These are phyloP conservation scores for Triplophysa bombifrons DNA, from an alignment of 2,797 vertebrate species.

Conservation along the genomic window DNA sequence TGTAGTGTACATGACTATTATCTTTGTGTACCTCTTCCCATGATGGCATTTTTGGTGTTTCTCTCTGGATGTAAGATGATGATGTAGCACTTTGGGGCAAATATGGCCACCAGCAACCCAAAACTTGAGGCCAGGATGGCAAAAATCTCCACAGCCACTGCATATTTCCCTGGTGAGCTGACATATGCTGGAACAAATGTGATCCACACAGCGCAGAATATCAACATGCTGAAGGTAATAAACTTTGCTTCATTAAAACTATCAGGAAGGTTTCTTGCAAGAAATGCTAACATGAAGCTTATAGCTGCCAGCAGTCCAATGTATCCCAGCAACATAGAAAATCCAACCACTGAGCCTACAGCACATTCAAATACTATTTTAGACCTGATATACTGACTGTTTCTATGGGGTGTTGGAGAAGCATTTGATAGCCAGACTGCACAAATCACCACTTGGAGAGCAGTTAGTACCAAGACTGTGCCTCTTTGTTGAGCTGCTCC, in stretches of 20 bases:
- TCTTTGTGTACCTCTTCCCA: slow-evolving; percentile 50
- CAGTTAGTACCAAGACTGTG: slow-evolving; percentile 64
- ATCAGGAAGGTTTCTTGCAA: slow-evolving; percentile 65
- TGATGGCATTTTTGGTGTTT: slow-evolving; percentile 65
- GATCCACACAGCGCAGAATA: slow-evolving; percentile 66
- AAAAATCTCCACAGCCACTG: slow-evolving; percentile 66
- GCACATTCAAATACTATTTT: slow-evolving; percentile 69
- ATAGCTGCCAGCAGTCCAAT: slow-evolving; percentile 61
- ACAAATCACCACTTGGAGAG: slow-evolving; percentile 58
- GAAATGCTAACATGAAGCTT: slow-evolving; percentile 63
- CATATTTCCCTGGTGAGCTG: slow-evolving; percentile 66
- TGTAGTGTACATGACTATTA: neutral
- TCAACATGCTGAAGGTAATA: slow-evolving; percentile 68
- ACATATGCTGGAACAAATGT: slow-evolving; percentile 66
- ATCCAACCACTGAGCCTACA: slow-evolving; percentile 58
- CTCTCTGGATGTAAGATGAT: slow-evolving; percentile 64
- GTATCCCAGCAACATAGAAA: slow-evolving; percentile 64
- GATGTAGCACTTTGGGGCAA: slow-evolving; percentile 66
- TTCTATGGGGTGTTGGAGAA: slow-evolving; percentile 67
- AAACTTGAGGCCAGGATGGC: slow-evolving; percentile 65
- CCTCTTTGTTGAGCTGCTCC: slow-evolving; percentile 70
- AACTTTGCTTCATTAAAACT: slow-evolving; percentile 68
- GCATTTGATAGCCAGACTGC: slow-evolving; percentile 62
- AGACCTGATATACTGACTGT: slow-evolving; percentile 65
- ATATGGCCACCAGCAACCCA: slow-evolving; percentile 64